These are phyloP conservation scores for Drosophila barbarae DNA, from an alignment of 2,888 invertebrate genomes.

Conservation along the genomic window DNA sequence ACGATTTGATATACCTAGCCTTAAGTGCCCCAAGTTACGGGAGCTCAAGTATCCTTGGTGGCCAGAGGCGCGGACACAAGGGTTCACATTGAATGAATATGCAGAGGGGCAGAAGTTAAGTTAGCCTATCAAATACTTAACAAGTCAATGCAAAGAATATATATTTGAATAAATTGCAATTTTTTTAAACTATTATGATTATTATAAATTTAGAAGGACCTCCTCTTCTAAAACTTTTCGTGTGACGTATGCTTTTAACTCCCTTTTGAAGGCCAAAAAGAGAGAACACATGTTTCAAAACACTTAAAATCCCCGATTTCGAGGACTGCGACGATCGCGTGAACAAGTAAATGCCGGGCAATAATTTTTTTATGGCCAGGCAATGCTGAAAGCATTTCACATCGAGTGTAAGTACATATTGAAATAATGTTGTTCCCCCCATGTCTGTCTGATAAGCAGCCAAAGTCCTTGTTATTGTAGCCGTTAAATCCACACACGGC, in stretches of 20 bases:
- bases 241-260: not conserved
- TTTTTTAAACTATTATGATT: too few relatives aligned
- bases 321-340: constrained; percentile 47
- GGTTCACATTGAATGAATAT: not conserved
- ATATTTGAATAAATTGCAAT: not conserved
- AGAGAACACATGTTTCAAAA: constrained; percentile 64
- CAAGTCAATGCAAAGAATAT: not conserved
- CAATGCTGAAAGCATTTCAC: constrained; percentile 58
- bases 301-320: constrained; percentile 51
- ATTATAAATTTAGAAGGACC: not conserved
- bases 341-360: constrained; percentile 52
- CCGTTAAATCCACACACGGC: constrained; percentile 53
- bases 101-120: not conserved
- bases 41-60: constrained; percentile 1
- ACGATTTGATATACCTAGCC: constrained; percentile 34
- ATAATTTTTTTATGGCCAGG: constrained; percentile 62
- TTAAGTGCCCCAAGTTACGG: constrained; percentile 8
- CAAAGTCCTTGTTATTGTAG: constrained; percentile 58
- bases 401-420: constrained; percentile 57
- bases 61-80: constrained; percentile 7
- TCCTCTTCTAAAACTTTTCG: not conserved
- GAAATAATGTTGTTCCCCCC: constrained; percentile 49
- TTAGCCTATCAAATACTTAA: not conserved
- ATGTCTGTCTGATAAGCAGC: constrained; percentile 56
- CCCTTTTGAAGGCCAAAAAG: not conserved